Conservation (phyloP, 2,888 invertebrate species). For the Thera britannica region DNA sequence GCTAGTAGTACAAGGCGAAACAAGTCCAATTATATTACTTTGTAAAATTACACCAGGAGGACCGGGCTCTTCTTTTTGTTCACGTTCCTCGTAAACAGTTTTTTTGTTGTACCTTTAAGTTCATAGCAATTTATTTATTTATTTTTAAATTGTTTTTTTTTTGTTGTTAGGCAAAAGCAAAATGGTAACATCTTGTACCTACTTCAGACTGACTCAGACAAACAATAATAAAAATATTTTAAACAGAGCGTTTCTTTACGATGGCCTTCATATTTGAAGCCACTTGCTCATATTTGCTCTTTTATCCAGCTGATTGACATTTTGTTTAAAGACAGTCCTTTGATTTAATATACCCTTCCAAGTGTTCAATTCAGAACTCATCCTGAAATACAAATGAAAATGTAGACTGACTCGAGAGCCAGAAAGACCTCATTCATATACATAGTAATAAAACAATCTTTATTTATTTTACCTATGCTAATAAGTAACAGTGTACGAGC, state of each 20-base stretch:
- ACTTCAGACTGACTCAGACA: too few species aligned
- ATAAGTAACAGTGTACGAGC: slow-evolving; percentile 13
- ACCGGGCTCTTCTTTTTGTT: too few species aligned
- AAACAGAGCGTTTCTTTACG: too few species aligned
- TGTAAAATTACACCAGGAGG: background rate
- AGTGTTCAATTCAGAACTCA: background rate
- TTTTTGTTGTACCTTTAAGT: too few species aligned
- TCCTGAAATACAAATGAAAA: background rate
- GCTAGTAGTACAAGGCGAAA: slow-evolving; percentile 20
- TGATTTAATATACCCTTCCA: background rate
- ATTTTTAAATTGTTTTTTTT: too few species aligned
- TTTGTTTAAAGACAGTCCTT: background rate
- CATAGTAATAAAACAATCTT: slow-evolving; percentile 11
- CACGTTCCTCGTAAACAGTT: background rate
- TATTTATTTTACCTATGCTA: slow-evolving; percentile 16
- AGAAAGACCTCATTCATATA: slow-evolving; percentile 11
- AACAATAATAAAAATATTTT: too few species aligned
- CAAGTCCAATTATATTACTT: slow-evolving; percentile 7
- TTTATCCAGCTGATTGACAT: too few species aligned
- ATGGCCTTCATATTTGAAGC: too few species aligned
- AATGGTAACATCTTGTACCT: too few species aligned
- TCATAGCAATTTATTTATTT: too few species aligned
- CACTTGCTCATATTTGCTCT: too few species aligned
- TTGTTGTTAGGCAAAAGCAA: too few species aligned
- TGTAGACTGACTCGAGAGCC: background rate